Base-by-base conservation (phyloP, 53 echinoderm and acorn worm genomes). In the Arbacia lixula region DNA sequence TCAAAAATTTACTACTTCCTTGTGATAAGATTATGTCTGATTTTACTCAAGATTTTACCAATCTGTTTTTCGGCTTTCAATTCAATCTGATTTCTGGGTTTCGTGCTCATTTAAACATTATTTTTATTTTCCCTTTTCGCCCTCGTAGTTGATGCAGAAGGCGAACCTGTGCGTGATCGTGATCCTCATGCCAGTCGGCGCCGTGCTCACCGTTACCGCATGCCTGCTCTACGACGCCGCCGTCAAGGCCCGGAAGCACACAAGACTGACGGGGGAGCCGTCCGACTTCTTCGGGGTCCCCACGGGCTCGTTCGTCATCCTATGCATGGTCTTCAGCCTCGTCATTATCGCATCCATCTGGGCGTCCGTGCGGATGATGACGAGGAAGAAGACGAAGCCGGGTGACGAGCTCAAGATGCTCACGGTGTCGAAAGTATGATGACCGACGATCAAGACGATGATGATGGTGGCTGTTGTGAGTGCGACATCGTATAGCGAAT, bases 151-250 rank as follows among this genome's bases (percentile, higher is more conserved):
- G 5, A 64, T 81, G 4, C 82, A 81, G 60, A 56, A 17, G 40
- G 60, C 56, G 14, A 77, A 77, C 60, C 33, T 77, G 28, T 77
- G 78, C 32, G 29, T 62, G 19, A 43, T 81, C 46, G 82, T 39
- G 17, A 32, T 81, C 8, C 1, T 81, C 14, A 81, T 81, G 63
- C 82, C 82, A 8, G 30, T 81, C 1, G 82, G 82, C 35, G 52
- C 42, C 26, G 46, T 81, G 42, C 31, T 81, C 46, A 49, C 41
- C 31, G 82, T 81, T 2, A 39, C 38, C 50, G 82, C 34, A 3
- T 63, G 63, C 64, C n/a, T 64, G 29, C 5, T 81, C 14, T 5
- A 25, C 14, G 82, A 81, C 49, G 9, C 50, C 31, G 46, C 46
- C 46, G 19, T 4, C 2, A 17, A 4, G 17, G 62, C 19, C 4